phyloP scores from a whole-genome alignment of 2,113 vertebrate genomes.

The Anguilla japonica region DNA sequence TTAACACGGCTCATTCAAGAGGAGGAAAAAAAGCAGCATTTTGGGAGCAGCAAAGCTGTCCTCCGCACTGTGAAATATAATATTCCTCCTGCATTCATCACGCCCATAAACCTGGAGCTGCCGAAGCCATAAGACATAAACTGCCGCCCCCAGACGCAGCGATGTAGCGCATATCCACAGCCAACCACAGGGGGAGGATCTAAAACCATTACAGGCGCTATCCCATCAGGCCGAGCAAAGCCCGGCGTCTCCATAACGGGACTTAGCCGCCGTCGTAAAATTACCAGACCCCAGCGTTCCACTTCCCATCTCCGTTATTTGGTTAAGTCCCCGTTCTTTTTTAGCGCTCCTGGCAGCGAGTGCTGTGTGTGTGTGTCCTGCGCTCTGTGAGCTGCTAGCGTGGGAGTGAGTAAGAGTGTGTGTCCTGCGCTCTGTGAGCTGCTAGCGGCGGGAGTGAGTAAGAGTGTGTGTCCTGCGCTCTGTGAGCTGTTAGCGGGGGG shows the following conservation, averaged over 20 bases:
- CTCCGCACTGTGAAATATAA: background rate
- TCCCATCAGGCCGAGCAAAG: background rate
- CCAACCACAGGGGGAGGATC: conserved; percentile 8
- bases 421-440: background rate
- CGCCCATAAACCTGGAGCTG: background rate
- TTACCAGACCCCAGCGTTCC: background rate
- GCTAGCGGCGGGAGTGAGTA: no score
- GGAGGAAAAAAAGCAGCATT: background rate
- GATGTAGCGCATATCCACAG: background rate
- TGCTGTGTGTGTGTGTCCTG: background rate
- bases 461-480: no score
- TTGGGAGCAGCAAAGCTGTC: background rate
- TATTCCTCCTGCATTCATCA: background rate
- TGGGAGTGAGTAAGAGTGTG: background rate
- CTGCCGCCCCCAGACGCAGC: background rate
- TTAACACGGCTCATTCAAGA: background rate
- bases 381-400: background rate
- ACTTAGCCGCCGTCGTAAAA: background rate
- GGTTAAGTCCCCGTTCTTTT: background rate
- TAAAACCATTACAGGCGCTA: background rate
- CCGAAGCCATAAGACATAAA: background rate
- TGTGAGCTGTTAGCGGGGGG: no score
- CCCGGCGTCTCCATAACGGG: background rate
- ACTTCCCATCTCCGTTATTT: background rate
- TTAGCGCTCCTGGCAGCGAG: background rate